Evolutionary conservation across 2,113 vertebrate genomes (phyloP).

Genomic region (Machaerirhynchus nigripectus): DNA sequence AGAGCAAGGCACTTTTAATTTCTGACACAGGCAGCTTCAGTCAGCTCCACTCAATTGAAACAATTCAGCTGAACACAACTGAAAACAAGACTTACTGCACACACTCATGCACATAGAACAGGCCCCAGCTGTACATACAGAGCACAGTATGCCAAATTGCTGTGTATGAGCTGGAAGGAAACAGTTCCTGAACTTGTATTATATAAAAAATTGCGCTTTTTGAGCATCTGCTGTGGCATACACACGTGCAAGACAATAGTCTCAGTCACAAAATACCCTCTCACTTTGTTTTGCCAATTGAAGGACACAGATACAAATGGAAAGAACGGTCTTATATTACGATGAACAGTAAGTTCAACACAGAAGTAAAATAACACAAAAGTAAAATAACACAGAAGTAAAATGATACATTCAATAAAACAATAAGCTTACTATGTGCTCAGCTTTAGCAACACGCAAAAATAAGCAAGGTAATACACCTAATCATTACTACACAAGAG

Average conservation of each 20-base stretch:
- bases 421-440: fast-evolving
- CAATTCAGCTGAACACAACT: neutral
- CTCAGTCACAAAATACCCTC: neutral
- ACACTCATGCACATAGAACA: neutral
- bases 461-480: neutral
- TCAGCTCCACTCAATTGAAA: neutral
- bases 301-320: neutral
- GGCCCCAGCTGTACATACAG: neutral
- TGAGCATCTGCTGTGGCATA: neutral
- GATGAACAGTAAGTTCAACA: neutral
- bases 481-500: neutral
- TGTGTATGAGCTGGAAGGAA: neutral
- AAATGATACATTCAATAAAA: neutral
- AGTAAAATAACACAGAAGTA: neutral
- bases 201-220: neutral
- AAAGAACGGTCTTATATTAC: neutral
- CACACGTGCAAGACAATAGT: neutral
- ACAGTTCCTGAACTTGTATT: neutral
- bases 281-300: neutral
- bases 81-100: neutral
- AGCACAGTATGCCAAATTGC: neutral
- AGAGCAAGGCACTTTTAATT: neutral
- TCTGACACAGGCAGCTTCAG: neutral
- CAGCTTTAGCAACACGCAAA: neutral
- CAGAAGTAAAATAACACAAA: neutral